A percentile compares a stretch with the other conserved stretches of the same genome.
Evolutionary conservation across 2,797 vertebrate species (phyloP).

Genomic region (Spatula clypeata): DNA sequence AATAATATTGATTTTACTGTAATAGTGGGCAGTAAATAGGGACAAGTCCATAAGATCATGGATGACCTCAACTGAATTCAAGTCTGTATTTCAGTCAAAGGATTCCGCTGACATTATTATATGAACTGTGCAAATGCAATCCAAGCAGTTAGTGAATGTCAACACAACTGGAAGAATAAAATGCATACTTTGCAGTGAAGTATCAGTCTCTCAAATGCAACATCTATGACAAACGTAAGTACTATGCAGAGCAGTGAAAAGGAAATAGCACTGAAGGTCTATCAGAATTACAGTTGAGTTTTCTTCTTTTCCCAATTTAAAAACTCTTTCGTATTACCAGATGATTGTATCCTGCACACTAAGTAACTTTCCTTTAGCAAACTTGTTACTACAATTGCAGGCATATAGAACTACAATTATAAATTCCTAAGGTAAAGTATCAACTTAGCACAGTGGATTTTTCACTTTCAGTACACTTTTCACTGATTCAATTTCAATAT

Average conservation of each 20-base stretch:
- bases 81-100: background rate
- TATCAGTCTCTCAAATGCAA: background rate
- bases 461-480: background rate
- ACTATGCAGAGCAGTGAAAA: background rate
- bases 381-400: background rate
- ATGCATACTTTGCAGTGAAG: background rate
- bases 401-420: background rate
- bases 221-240: background rate
- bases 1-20: constrained; percentile 4
- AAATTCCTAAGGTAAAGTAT: background rate
- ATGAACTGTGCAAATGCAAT: background rate
- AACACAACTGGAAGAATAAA: background rate
- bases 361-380: background rate
- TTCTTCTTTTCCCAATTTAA: background rate
- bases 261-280: background rate
- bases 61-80: background rate
- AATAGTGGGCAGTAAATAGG: background rate
- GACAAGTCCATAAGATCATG: background rate
- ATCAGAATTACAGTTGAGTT: background rate
- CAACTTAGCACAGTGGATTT: background rate
- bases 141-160: constrained; percentile 22
- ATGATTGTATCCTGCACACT: background rate
- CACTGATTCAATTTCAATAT: background rate
- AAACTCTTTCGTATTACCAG: background rate
- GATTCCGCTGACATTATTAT: background rate